Evolutionary conservation across 2,113 vertebrate genomes (phyloP).

Genomic region (Hippolais icterina): DNA sequence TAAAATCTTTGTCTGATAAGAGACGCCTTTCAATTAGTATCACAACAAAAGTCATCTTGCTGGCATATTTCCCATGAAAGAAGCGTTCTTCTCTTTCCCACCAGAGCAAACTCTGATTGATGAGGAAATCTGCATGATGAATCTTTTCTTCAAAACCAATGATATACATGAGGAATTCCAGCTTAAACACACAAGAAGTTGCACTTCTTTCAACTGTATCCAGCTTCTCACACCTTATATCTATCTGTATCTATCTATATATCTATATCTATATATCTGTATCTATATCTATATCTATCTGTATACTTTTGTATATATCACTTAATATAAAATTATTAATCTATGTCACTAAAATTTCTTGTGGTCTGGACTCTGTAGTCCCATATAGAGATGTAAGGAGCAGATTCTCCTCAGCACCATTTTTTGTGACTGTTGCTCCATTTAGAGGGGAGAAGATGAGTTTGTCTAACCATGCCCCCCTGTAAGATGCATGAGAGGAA

Average conservation of each 20-base stretch:
- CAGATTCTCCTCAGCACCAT: background rate
- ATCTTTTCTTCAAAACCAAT: background rate
- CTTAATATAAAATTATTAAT: background rate
- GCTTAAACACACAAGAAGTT: background rate
- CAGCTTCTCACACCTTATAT: background rate
- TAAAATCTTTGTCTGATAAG: background rate
- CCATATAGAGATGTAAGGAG: background rate
- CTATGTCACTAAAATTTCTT: background rate
- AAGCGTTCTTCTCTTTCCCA: background rate
- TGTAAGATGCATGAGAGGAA: background rate
- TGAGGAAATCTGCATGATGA: background rate
- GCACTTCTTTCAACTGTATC: background rate
- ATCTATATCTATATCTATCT: background rate
- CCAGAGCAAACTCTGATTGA: background rate
- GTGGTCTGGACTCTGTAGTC: background rate
- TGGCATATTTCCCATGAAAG: background rate
- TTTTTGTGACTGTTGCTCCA: background rate
- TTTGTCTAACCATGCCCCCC: background rate
- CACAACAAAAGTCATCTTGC: background rate
- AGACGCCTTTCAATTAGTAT: background rate
- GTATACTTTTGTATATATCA: background rate
- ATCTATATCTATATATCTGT: background rate
- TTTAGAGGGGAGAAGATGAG: background rate
- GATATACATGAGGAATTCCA: background rate
- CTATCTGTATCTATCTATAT: background rate